Conservation (phyloP, 2,888 invertebrate species). For the Halictus quadricinctus region DNA sequence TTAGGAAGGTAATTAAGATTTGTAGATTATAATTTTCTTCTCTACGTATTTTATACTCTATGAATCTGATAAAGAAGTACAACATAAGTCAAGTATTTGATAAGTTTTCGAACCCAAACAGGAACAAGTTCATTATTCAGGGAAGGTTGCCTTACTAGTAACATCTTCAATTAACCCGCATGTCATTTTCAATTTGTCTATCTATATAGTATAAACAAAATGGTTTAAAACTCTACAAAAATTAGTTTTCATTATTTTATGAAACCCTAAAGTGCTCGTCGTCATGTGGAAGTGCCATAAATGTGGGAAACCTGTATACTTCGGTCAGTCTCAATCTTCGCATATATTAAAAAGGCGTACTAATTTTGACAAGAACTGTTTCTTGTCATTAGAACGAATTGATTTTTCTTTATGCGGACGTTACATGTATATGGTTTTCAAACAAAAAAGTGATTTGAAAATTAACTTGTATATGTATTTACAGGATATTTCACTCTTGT, state of each 20-base stretch:
- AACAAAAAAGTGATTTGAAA: not conserved
- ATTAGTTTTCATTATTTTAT: constrained; percentile 39
- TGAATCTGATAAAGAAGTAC: constrained; percentile 28
- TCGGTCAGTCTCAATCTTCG: constrained; percentile 83
- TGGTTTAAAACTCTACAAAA: constrained; percentile 54
- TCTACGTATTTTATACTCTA: constrained; percentile 22
- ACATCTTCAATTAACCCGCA: constrained; percentile 63
- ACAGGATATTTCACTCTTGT: not conserved
- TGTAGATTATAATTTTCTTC: constrained; percentile 15
- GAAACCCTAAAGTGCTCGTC: constrained; percentile 35
- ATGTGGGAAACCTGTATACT: constrained; percentile 91
- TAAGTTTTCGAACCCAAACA: constrained; percentile 52
- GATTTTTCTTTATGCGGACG: constrained; percentile 21
- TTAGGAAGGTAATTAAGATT: not conserved
- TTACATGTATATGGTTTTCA: not conserved
- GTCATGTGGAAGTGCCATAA: constrained; percentile 92
- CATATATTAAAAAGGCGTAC: constrained; percentile 49
- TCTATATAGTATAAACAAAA: constrained; percentile 65
- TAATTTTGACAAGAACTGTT: constrained; percentile 56
- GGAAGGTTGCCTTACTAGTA: constrained; percentile 64
- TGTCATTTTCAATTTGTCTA: constrained; percentile 63
- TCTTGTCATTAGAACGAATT: constrained; percentile 42
- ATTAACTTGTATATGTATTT: constrained; percentile 2
- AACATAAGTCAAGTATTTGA: constrained; percentile 39
- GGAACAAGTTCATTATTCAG: constrained; percentile 52